Evolutionary conservation across 2,888 invertebrate species (phyloP).

Genomic region (Aromia moschata): DNA sequence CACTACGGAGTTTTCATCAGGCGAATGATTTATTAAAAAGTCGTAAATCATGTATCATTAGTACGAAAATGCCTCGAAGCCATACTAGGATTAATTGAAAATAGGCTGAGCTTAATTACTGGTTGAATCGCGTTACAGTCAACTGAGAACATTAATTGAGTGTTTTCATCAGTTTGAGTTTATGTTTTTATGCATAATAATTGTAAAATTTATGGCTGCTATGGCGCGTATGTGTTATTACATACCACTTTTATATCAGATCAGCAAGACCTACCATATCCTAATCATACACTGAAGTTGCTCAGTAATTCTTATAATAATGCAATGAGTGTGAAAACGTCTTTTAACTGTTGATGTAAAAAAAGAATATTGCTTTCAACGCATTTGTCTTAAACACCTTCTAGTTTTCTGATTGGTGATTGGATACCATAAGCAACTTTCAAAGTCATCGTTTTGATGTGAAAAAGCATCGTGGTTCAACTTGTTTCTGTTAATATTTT

Average conservation of each 20-base stretch:
- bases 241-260: not conserved
- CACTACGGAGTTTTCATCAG: no score
- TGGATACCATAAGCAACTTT: no score
- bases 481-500: no score
- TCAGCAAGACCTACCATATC: not conserved
- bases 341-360: no score
- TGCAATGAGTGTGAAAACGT: no score
- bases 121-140: not conserved
- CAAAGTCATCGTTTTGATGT: no score
- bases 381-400: no score
- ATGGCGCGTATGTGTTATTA: conserved; percentile 1
- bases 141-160: not conserved
- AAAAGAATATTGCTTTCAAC: no score
- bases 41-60: not conserved
- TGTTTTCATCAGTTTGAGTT: not conserved
- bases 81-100: not conserved
- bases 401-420: no score
- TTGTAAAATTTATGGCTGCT: conserved; percentile 9
- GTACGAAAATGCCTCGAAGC: not conserved
- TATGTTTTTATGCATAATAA: conserved; percentile 1
- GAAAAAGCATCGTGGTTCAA: no score
- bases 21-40: not conserved
- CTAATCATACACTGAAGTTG: no score
- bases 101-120: not conserved
- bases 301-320: no score